Percentiles rank a stretch among this genome's conserved stretches.
phyloP scores from a whole-genome alignment of 2,113 vertebrate species.

The Colius striatus region DNA sequence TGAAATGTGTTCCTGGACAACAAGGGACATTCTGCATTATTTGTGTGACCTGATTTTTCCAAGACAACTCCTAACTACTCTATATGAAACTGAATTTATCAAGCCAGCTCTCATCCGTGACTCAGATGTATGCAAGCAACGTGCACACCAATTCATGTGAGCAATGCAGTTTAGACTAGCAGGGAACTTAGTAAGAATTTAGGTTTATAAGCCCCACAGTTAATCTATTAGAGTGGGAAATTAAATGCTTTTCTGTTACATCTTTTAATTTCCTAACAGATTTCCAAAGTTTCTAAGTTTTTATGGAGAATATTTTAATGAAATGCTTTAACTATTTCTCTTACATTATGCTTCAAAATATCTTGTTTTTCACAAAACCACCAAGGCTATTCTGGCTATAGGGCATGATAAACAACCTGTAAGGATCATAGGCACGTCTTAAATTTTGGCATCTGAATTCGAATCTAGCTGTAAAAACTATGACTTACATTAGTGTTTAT shows the following conservation, averaged over 20 bases:
- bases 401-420: rapidly evolving
- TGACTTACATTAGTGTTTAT: not conserved
- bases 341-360: not conserved
- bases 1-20: not conserved
- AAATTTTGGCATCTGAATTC: not conserved
- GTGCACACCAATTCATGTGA: not conserved
- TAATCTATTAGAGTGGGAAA: not conserved
- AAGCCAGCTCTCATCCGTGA: not conserved
- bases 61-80: not conserved
- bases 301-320: not conserved
- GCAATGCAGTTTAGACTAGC: not conserved
- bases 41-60: not conserved
- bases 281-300: not conserved
- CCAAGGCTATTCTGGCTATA: not conserved
- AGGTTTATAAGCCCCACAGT: not conserved
- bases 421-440: not conserved
- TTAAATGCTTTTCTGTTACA: not conserved
- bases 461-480: not conserved
- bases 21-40: not conserved
- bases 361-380: not conserved
- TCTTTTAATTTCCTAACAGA: not conserved
- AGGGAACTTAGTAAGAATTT: not conserved
- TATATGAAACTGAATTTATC: not conserved
- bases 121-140: not conserved
- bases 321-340: not conserved